These are phyloP conservation scores for Synergus itoensis DNA, from an alignment of 2,888 invertebrate genomes.

Conservation along the genomic window DNA sequence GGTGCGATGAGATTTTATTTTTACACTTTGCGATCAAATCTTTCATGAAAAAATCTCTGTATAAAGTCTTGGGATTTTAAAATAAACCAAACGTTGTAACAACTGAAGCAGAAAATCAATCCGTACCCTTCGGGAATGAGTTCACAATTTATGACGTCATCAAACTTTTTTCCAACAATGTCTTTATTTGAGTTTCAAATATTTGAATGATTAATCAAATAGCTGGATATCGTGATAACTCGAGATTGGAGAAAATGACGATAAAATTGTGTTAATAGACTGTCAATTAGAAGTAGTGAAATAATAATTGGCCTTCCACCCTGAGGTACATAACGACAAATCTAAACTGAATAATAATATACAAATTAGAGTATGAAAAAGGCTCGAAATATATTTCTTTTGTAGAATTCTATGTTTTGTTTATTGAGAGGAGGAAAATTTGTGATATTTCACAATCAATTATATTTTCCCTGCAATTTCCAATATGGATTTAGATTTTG, in stretches of 20 bases:
- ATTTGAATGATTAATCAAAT: background rate
- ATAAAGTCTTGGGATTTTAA: background rate
- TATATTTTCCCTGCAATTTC: background rate
- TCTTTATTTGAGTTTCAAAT: background rate
- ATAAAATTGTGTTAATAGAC: background rate
- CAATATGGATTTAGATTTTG: background rate
- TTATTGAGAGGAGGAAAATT: constrained; percentile 2
- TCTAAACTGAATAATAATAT: background rate
- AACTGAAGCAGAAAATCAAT: background rate
- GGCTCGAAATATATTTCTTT: background rate
- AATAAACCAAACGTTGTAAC: constrained; percentile 11
- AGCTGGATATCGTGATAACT: background rate
- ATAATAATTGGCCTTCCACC: constrained; percentile 10
- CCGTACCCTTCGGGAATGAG: constrained; percentile 1
- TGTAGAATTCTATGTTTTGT: background rate
- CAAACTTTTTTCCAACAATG: background rate
- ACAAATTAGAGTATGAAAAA: background rate
- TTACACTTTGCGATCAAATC: background rate
- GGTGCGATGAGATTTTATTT: background rate
- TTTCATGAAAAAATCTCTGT: background rate
- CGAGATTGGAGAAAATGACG: background rate
- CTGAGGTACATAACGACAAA: background rate
- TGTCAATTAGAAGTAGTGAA: background rate
- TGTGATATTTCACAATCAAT: background rate
- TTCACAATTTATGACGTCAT: background rate